Base-by-base conservation (phyloP, 1,140 invertebrate genomes). In the Temnothorax curvispinosus region DNA sequence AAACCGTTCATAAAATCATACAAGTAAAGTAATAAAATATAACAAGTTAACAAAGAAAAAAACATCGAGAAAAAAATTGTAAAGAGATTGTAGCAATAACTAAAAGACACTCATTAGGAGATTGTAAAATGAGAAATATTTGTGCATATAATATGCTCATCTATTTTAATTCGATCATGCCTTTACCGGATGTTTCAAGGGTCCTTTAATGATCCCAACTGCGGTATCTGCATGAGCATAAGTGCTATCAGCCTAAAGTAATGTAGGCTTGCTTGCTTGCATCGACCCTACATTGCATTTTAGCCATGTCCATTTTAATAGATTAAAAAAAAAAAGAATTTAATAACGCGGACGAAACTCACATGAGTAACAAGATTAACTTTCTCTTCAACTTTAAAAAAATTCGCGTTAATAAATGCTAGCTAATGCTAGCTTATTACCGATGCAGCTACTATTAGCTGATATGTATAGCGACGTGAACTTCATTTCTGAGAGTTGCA, bases 181-280 rank as follows among this genome's bases (percentile, higher is more conserved):
- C 78, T 89, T 89, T 88, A 85, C 87, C 87, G 87, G 87, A 89
- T 89, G 87, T 87, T 75, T 88, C 78, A 60, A 89, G 87, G 77
- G 87, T 88, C 87, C 87, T 89, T 88, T 89, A 88, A 89, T 85
- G 64, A 84, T 75, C 71, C 47, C 81, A 76, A 88, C 87, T 65
- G 72, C 76, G 32, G 60, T 84, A 71, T 72, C 62, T 88, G 81
- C 86, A 84, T 62, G 54, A 88, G 65, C 54, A 18, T 54, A 52
- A 88, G 86, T 88, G 77, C 78, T 44, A 65, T 77, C 72, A 50
- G 76, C 38, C 64, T 81, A 54, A 74, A 82, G 76, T 52, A 77
- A 69, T 54, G 67, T 65, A 72, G 86, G 47, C 56, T 77, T 77
- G 56, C 54, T 72, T 41, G 27, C 27, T 27, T 27, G 27, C 44